Evolutionary conservation across 2,113 vertebrate species (phyloP), one percentile per base, ranked within the genome.

Genomic region (Myotis davidii): DNA sequence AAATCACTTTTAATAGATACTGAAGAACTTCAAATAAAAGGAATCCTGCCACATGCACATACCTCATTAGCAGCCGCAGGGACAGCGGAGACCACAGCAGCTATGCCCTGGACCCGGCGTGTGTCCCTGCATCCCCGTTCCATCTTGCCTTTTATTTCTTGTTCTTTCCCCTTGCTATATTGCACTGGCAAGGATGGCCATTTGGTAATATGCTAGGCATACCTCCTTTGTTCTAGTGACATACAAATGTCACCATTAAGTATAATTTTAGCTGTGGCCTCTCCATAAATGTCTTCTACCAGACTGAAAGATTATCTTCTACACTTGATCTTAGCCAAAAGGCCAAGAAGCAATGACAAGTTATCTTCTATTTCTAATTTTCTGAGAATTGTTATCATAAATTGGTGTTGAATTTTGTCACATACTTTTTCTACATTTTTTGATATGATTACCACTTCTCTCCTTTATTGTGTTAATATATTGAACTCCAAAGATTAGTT

Each of bases 11-110:
- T 83, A 91, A 96, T 98, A 94, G 97, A 98, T 98, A 98, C 98
- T 97, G 96, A 98, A 98, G 99, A 98, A 98, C 98, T 98, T 99
- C 98, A 99, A 98, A 98, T 98, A 98, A 98, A 98, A 96, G 97
- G 98, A 98, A 97, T 82, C 93, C 98, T 97, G 97, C 98, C 94
- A 97, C 98, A 98, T 98, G 98, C 98, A 98, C 85, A 91, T 90
- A 97, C 97, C 97, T 94, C 95, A 0, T 34, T 42, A 96, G 97
- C 97, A 98, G 97, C 98, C 85, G 96, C 97, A 98, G 74, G 97
- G 97, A 97, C 85, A 94, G 97, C 97, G 91, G 97, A 27, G 95
- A 97, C 95, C 96, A 93, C 95, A 93, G 97, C 95, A 95, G 88
- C 59, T 9, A 6, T 21, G 34, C 52, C 14, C 25, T 8, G 73